phyloP scores from a whole-genome alignment of 2,888 invertebrate genomes.

The Sialis lutaria region DNA sequence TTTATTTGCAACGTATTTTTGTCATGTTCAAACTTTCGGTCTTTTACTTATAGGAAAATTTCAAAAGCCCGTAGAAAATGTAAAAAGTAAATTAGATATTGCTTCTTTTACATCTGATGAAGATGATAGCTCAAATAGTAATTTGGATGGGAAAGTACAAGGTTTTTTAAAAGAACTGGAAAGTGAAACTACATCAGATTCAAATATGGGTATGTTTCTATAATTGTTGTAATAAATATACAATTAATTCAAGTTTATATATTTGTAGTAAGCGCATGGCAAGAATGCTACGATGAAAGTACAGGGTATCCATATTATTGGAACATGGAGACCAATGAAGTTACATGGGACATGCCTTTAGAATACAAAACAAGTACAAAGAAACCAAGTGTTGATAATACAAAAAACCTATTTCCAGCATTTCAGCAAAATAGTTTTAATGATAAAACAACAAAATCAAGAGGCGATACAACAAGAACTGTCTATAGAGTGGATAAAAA shows the following conservation, averaged over 20 bases:
- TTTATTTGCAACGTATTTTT: too few species aligned
- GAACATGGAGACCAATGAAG: constrained; percentile 42
- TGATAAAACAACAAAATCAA: neutral
- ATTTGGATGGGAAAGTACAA: constrained; percentile 21
- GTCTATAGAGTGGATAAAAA: neutral
- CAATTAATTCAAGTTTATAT: neutral
- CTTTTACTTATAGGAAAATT: too few species aligned
- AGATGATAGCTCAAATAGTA: neutral
- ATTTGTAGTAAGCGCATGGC: constrained; percentile 32
- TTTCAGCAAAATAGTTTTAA: too few species aligned
- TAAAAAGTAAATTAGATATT: too few species aligned
- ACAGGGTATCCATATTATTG: constrained; percentile 46
- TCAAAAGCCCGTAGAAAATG: too few species aligned
- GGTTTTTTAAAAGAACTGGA: constrained; percentile 23
- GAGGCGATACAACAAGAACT: neutral
- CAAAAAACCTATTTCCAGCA: neutral
- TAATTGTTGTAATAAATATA: neutral
- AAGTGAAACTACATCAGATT: constrained; percentile 7
- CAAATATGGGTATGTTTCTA: neutral
- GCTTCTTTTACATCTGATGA: neutral
- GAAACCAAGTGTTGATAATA: neutral
- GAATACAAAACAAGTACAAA: constrained; percentile 21
- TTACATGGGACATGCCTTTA: constrained; percentile 42
- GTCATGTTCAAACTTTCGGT: too few species aligned
- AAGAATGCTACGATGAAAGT: constrained; percentile 41